These are phyloP conservation scores for Xanthia icteritia DNA, from an alignment of 2,888 invertebrate genomes.

Conservation along the genomic window DNA sequence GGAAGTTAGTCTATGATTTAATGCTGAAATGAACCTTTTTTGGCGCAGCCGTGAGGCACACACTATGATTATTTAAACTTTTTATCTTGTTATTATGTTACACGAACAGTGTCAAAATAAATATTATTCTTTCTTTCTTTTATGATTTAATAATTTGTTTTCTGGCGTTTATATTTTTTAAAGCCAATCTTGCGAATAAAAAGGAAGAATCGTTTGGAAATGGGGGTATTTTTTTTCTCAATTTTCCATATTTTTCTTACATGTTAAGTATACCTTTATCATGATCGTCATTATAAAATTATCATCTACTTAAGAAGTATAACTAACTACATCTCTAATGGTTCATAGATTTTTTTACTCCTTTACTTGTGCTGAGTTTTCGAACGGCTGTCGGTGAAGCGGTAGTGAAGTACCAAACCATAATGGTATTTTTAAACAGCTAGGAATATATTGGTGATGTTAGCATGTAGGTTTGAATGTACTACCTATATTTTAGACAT, in stretches of 20 bases:
- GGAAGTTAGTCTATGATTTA: background rate
- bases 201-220: background rate
- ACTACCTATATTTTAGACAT: conserved; percentile 5
- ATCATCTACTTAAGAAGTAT: background rate
- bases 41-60: no score
- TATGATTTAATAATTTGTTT: no score
- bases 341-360: background rate
- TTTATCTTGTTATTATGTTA: no score
- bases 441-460: conserved; percentile 10
- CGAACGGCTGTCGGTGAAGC: background rate
- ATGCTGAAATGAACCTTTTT: no score
- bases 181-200: background rate
- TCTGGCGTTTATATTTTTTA: background rate
- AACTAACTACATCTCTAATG: no score
- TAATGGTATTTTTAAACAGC: background rate
- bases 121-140: no score
- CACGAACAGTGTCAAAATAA: no score
- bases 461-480: conserved; percentile 46
- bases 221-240: background rate
- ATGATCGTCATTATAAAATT: background rate
- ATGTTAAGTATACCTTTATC: background rate
- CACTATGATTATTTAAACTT: no score
- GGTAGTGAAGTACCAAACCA: background rate
- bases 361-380: background rate
- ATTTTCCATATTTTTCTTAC: background rate